phyloP scores from a whole-genome alignment of 2,888 invertebrate species.

The Cerastis leucographa region DNA sequence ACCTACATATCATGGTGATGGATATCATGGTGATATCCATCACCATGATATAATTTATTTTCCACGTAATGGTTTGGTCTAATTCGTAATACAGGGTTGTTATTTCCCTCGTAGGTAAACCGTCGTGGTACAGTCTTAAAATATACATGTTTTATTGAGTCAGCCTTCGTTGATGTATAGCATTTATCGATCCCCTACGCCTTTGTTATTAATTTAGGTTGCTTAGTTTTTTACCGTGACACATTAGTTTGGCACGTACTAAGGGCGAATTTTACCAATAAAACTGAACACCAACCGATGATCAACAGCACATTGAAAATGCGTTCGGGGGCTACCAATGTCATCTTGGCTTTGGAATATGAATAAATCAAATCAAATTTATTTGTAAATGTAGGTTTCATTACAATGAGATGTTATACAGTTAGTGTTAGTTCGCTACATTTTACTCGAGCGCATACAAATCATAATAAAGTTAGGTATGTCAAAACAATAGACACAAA shows the following conservation, averaged over 20 bases:
- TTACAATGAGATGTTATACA: too few species aligned
- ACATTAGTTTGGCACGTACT: background rate
- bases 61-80: background rate
- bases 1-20: too few species aligned
- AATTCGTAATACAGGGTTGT: background rate
- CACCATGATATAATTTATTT: background rate
- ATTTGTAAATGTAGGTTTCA: too few species aligned
- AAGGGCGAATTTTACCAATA: background rate
- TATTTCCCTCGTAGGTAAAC: background rate
- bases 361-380: too few species aligned
- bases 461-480: too few species aligned
- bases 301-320: background rate
- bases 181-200: background rate
- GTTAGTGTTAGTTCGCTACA: too few species aligned
- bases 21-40: too few species aligned
- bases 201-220: background rate
- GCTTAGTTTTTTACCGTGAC: background rate
- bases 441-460: too few species aligned
- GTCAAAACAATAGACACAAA: too few species aligned
- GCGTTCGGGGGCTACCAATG: background rate
- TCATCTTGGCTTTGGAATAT: background rate
- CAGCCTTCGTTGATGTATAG: too few species aligned
- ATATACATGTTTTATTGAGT: constrained; percentile 11
- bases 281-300: background rate
- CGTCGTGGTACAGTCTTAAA: background rate